A percentile compares a stretch with the other conserved stretches of the same genome.
Conservation (phyloP, 1,140 invertebrate species). For the Caerostris darwini region DNA sequence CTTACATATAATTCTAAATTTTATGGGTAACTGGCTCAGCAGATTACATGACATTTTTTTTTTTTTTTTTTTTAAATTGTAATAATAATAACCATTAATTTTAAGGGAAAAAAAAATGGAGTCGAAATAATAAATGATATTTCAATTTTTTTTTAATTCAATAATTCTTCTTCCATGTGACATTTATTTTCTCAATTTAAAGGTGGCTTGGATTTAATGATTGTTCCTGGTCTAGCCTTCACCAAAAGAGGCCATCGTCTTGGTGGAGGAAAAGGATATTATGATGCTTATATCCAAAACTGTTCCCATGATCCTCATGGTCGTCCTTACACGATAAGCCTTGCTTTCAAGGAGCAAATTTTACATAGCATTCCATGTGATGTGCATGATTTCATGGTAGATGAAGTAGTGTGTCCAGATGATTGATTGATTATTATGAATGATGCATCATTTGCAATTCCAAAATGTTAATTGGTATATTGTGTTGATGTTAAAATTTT, state of each 20-base stretch:
- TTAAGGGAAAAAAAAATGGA: too few relatives aligned
- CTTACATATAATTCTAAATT: too few relatives aligned
- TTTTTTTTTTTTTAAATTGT: too few relatives aligned
- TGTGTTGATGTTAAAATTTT: too few relatives aligned
- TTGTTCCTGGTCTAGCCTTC: conserved; percentile 94
- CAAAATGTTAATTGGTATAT: too few relatives aligned
- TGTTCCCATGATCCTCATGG: conserved; percentile 81
- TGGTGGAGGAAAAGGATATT: conserved; percentile 92
- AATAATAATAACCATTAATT: neutral
- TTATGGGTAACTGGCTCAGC: too few relatives aligned
- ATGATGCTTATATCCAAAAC: conserved; percentile 89
- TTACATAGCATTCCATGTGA: conserved; percentile 87
- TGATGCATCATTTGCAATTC: too few relatives aligned
- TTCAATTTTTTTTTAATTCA: too few relatives aligned
- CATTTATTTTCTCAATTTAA: neutral
- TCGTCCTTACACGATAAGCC: conserved; percentile 86
- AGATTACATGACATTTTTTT: too few relatives aligned
- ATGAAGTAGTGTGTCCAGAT: conserved; percentile 84
- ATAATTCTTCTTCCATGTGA: too few relatives aligned
- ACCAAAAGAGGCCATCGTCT: conserved; percentile 88
- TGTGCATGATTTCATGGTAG: conserved; percentile 87
- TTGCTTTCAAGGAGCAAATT: conserved; percentile 93
- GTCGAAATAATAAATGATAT: too few relatives aligned
- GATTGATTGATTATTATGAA: neutral
- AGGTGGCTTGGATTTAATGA: conserved; percentile 91